phyloP scores from a whole-genome alignment of 1,140 invertebrate genomes.

The Eriocheir sinensis region DNA sequence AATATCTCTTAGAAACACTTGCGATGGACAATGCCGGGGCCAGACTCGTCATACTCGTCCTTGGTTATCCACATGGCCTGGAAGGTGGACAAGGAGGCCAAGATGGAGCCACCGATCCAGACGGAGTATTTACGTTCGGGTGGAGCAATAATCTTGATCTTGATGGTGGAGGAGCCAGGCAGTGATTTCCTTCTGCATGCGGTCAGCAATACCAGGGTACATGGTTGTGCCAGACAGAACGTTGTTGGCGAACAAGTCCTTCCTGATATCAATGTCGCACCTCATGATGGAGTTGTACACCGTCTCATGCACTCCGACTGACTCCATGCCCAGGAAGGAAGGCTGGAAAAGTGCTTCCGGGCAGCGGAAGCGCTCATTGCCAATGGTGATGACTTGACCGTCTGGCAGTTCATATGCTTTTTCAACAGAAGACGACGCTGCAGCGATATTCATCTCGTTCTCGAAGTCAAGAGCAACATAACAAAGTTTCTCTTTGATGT shows the following conservation, averaged over 20 bases:
- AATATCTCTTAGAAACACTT: no score
- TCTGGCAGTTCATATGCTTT: conserved; percentile 64
- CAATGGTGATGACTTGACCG: conserved; percentile 96
- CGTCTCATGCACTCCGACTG: conserved; percentile 91
- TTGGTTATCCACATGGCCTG: no score
- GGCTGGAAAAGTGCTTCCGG: conserved; percentile 93
- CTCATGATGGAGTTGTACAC: conserved; percentile 88
- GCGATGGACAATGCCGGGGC: no score
- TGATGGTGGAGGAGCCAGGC: no score
- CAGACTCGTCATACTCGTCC: no score
- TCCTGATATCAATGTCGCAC: conserved; percentile 83
- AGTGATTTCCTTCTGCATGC: conserved; percentile 89
- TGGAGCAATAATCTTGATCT: no score
- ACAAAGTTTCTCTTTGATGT: conserved; percentile 96
- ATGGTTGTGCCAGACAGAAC: conserved; percentile 88
- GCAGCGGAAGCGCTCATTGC: conserved; percentile 94
- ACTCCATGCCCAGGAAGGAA: conserved; percentile 90
- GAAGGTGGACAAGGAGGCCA: no score
- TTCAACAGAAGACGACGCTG: conserved; percentile 58
- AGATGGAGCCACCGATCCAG: no score
- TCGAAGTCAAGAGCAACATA: conserved; percentile 87
- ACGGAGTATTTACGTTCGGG: no score
- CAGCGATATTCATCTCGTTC: conserved; percentile 66
- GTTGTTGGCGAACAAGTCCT: conserved; percentile 86
- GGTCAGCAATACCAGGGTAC: conserved; percentile 85